Evolutionary conservation across 37 sponge, comb jelly and placozoan genomes (phyloP).

Genomic region (Eunapius fragilis): DNA sequence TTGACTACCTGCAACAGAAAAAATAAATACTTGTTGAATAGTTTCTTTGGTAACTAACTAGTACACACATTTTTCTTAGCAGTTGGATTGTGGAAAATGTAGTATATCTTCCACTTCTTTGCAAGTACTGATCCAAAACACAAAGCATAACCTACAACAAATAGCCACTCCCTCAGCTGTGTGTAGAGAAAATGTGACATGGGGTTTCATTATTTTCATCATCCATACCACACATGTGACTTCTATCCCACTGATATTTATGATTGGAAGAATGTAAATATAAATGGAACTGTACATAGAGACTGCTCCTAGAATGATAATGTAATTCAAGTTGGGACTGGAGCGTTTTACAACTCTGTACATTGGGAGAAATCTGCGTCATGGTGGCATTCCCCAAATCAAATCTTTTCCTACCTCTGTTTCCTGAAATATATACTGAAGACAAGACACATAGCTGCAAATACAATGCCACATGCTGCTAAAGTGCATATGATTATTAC

Average conservation of each 20-base stretch:
- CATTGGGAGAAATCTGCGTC: not conserved
- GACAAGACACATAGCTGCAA: conserved; percentile 9
- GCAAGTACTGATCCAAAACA: not conserved
- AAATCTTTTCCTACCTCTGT: not conserved
- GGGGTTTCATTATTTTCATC: not conserved
- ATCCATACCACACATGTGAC: not conserved
- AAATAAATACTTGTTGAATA: not conserved
- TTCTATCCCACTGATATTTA: not conserved
- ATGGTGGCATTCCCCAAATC: not conserved
- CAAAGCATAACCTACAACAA: not conserved
- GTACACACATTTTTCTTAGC: not conserved
- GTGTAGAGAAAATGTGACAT: not conserved
- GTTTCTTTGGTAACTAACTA: not conserved
- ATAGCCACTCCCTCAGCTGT: not conserved
- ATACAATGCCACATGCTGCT: conserved; percentile 5
- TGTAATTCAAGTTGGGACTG: conserved; percentile 10
- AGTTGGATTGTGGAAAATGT: not conserved
- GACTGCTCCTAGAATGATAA: conserved; percentile 11
- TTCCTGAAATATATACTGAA: conserved; percentile 35
- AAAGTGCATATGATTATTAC: not conserved
- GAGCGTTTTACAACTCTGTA: not conserved
- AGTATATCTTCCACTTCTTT: not conserved
- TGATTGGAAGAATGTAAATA: not conserved
- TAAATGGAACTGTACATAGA: not conserved
- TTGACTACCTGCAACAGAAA: conserved; percentile 18